Conservation (phyloP, 92 coral and sea anemone species). For the Actinernus sp. region DNA sequence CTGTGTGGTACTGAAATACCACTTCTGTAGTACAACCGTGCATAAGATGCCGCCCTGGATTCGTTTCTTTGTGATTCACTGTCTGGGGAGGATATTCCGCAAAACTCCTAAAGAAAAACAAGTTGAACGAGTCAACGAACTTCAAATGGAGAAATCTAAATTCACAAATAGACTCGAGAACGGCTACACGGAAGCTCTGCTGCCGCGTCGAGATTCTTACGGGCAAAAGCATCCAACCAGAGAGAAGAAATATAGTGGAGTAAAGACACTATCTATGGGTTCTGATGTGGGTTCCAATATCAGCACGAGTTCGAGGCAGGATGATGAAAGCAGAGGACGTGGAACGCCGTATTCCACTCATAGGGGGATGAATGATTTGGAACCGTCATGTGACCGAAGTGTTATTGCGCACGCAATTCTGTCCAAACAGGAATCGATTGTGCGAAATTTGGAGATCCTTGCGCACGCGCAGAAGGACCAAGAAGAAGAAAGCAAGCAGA, state of each 20-base stretch:
- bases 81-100: constrained; percentile 85
- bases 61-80: constrained; percentile 78
- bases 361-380: constrained; percentile 18
- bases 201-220: constrained; percentile 22
- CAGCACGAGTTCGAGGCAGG: constrained; percentile 16
- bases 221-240: constrained; percentile 36
- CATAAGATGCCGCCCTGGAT: constrained; percentile 95
- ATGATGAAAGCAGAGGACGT: constrained; percentile 19
- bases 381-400: constrained; percentile 45
- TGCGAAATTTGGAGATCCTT: constrained; percentile 67
- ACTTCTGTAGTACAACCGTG: constrained; percentile 79
- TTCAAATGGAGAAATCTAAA: constrained; percentile 24
- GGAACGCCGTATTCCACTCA: constrained; percentile 44
- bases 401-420: constrained; percentile 73
- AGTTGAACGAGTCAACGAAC: too few relatives aligned
- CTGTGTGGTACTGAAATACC: constrained; percentile 90
- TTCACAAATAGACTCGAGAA: constrained; percentile 38
- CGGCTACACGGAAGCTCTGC: constrained; percentile 41
- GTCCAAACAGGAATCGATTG: constrained; percentile 81
- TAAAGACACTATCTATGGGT: constrained; percentile 19
- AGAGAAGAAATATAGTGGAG: constrained; percentile 39
- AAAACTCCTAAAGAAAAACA: too few relatives aligned
- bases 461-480: constrained; percentile 77
- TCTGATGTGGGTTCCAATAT: constrained; percentile 16
- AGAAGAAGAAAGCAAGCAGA: constrained; percentile 78